Base-by-base conservation (phyloP, 2,888 invertebrate genomes). In the Sericinus montela region DNA sequence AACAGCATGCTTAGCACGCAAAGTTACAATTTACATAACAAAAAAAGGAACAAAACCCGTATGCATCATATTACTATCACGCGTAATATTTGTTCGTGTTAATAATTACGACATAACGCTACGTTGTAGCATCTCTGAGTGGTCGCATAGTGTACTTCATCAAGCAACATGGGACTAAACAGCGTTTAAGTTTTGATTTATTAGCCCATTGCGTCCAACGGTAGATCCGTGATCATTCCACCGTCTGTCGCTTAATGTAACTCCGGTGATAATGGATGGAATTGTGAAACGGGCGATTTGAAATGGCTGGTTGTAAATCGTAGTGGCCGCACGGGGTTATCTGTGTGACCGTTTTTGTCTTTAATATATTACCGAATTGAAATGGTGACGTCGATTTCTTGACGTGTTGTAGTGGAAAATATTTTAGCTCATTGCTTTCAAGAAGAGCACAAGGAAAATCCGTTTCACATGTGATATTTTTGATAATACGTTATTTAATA, bases 101-200 rank as follows among this genome's bases (percentile, higher is more conserved):
- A 38, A 45, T 45, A 45, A 45, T 45, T 19, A 45, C 36, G 13
- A 35, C 39, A 39, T 51, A 51, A 59, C 63, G 40, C 19, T 45
- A 38, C 69, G 66, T 72, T 78, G 73, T 73, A 47, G 48, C 55
- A 62, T 44, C 51, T 47, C 56, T 77, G 75, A 80, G 70, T 72
- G 74, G 67, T 62, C 67, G 65, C 68, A 62, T 62, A 64, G 62
- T 70, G 73, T 70, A 69, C 68, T 63, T 68, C 66, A 60, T 63
- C 64, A 60, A 64, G 63, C 61, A 66, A 60, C 67, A 65, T 69
- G 74, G 67, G 72, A 70, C 73, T 73, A 75, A 69, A 68, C 62
- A 56, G 72, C 72, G 67, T 78, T 83, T 80, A 80, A 76, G 72
- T 64, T 81, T 72, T 84, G 84, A 84, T 84, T 84, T 83, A 84